Conservation (phyloP, 2,888 invertebrate genomes). For the Erebia ligea region DNA sequence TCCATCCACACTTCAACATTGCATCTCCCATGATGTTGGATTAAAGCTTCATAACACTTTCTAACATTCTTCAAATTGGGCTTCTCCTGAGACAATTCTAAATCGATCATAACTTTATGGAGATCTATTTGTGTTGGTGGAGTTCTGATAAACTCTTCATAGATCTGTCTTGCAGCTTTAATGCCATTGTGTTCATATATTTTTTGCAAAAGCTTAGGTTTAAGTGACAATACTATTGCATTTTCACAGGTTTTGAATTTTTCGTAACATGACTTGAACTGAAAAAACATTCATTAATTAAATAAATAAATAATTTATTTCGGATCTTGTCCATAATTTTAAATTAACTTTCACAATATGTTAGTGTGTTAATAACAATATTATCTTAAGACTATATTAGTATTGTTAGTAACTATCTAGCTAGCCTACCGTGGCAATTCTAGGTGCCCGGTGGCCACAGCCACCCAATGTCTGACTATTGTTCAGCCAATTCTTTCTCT, state of each 20-base stretch:
- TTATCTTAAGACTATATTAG: no score
- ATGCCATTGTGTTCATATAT: conserved; percentile 75
- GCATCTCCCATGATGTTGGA: conserved; percentile 86
- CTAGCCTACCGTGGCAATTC: no score
- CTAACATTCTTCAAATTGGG: conserved; percentile 78
- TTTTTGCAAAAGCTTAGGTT: conserved; percentile 85
- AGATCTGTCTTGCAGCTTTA: conserved; percentile 84
- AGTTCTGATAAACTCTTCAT: conserved; percentile 81
- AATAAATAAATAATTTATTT: no score
- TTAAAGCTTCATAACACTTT: conserved; percentile 84
- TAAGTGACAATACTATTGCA: conserved; percentile 77
- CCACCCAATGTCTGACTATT: no score
- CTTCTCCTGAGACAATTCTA: conserved; percentile 75
- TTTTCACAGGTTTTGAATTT: conserved; percentile 76
- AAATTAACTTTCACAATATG: no score
- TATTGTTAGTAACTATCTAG: no score
- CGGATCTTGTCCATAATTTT: no score
- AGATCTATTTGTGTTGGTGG: conserved; percentile 85
- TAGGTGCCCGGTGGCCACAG: no score
- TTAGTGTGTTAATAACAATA: no score
- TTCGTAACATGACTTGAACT: conserved; percentile 66
- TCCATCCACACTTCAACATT: conserved; percentile 88
- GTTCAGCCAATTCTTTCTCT: no score
- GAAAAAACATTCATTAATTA: conserved; percentile 44
- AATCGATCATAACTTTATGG: conserved; percentile 84